Conservation (phyloP, 2,113 vertebrate species). For the Ciconia stormi region DNA sequence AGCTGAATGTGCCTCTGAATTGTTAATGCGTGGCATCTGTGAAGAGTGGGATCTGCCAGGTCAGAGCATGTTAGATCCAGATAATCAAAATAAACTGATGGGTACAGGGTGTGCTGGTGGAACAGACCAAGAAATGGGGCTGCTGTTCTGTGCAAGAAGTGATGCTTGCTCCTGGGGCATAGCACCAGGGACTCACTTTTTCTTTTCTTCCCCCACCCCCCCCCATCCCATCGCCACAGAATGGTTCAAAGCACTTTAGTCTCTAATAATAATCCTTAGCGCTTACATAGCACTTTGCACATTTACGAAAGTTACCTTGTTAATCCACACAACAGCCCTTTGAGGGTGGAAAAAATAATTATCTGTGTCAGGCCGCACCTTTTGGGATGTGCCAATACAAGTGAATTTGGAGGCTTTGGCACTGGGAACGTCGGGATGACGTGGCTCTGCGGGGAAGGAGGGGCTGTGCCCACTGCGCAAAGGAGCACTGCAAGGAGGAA, state of each 20-base stretch:
- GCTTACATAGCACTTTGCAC: neutral
- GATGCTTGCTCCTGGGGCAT: neutral
- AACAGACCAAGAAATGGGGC: neutral
- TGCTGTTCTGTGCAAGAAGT: neutral
- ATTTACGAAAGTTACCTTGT: neutral
- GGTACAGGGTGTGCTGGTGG: neutral
- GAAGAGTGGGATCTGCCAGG: neutral
- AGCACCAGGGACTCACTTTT: neutral
- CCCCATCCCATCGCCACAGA: accelerated
- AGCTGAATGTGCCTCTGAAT: neutral
- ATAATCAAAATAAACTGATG: neutral
- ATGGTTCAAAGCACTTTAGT: neutral
- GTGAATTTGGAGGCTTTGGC: neutral
- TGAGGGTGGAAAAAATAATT: neutral
- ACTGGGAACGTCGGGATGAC: accelerated
- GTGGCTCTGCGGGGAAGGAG: accelerated
- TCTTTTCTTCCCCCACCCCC: neutral
- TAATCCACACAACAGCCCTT: neutral
- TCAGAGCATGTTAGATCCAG: neutral
- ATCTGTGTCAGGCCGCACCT: neutral
- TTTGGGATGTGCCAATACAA: neutral
- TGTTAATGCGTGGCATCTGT: neutral
- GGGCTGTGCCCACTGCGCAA: neutral
- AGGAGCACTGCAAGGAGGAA: neutral
- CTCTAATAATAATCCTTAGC: neutral